Conservation (phyloP, 1,140 invertebrate genomes). For the Procambarus virginalis region DNA sequence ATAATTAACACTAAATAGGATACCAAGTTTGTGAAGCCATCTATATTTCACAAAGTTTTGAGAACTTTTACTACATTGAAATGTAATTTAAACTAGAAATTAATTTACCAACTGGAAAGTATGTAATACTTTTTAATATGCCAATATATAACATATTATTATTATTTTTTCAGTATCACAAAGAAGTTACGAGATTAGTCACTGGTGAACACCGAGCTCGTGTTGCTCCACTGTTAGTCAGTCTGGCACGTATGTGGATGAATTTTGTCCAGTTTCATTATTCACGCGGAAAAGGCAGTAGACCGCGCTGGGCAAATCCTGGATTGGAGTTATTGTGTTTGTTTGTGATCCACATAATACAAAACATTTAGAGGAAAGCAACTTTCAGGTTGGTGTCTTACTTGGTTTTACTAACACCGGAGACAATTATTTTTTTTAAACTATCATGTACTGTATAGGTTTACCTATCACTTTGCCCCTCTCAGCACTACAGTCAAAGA, state of each 20-base stretch:
- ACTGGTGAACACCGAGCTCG: slow-evolving; percentile 74
- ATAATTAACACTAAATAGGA: too few relatives aligned
- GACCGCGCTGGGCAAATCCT: slow-evolving; percentile 89
- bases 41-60: too few relatives aligned
- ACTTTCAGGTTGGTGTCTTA: slow-evolving; percentile 79
- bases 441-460: too few relatives aligned
- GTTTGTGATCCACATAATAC: slow-evolving; percentile 85
- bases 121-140: not conserved
- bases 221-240: slow-evolving; percentile 78
- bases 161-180: slow-evolving; percentile 81
- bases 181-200: slow-evolving; percentile 83
- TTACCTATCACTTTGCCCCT: too few relatives aligned
- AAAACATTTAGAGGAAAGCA: slow-evolving; percentile 81
- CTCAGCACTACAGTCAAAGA: too few relatives aligned
- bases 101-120: too few relatives aligned
- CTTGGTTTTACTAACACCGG: not conserved
- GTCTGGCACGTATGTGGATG: slow-evolving; percentile 91
- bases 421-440: not conserved
- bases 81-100: too few relatives aligned
- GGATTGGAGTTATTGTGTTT: slow-evolving; percentile 89
- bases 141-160: not conserved
- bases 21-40: too few relatives aligned
- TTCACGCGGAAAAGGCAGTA: slow-evolving; percentile 86
- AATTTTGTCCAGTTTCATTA: slow-evolving; percentile 86
- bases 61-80: too few relatives aligned